Base-by-base conservation (phyloP, 2,888 invertebrate genomes). In the Mimas tiliae region DNA sequence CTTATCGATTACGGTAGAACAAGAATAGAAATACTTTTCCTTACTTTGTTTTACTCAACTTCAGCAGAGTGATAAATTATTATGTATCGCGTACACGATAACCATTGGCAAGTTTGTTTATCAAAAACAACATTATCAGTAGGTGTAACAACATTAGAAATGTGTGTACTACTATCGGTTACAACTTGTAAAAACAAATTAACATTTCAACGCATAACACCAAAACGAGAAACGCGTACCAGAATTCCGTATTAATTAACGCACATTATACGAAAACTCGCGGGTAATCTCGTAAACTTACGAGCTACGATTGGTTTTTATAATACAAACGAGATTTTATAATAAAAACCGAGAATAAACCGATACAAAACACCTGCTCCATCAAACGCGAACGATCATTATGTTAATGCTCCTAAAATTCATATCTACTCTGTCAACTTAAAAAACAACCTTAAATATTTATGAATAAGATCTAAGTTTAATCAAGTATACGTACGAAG, bases 321-420 rank as follows among this genome's bases (percentile, higher is more conserved):
- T 86, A 84, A 81, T 83, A 85, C 88, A 91, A 83, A 91, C 88
- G 87, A 90, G 90, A 91, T 90, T 90, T 91, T 87, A 88, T 87
- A 86, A 88, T 90, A 91, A 91, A 91, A 92, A 89, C 89, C 79
- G 88, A 90, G 90, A 91, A 91, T 90, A 88, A 90, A 89, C 90
- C 86, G 88, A 91, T 90, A 90, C 81, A 86, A 87, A 80, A 90
- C 93, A 93, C 93, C 93, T 93, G 93, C 91, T 91, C 85, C 86
- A 88, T 90, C 90, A 89, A 90, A 91, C 87, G 84, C 87, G 85
- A 83, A 87, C 84, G 85, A 84, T 87, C 85, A 90, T 92, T 91
- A 92, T 90, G 91, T 84, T 92, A 92, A 92, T 93, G 85, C 83
- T 82, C 75, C 82, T 86, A 87, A 87, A 90, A 87, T 81, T 86